Evolutionary conservation across 2,888 invertebrate genomes (phyloP).

Genomic region (Ischnus inquisitorius): DNA sequence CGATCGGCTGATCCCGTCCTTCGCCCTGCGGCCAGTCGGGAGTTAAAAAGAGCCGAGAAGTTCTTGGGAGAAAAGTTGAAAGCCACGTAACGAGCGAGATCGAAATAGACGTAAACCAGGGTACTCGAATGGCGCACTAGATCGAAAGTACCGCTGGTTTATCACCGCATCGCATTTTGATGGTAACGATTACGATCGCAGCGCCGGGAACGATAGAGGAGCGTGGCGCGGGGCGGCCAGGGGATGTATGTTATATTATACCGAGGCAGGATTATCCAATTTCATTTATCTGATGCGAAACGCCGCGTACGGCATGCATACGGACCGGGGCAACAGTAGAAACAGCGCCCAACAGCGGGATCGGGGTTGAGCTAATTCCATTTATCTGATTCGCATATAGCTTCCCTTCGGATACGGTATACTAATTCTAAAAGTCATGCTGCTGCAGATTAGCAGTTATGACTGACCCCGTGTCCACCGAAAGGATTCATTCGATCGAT

Average conservation of each 20-base stretch:
- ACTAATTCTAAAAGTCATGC: slow-evolving; percentile 59
- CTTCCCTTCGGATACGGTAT: slow-evolving; percentile 41
- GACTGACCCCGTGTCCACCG: slow-evolving; percentile 38
- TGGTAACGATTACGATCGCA: slow-evolving; percentile 44
- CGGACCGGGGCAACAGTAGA: slow-evolving; percentile 19
- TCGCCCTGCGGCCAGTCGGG: no score
- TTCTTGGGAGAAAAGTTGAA: background rate
- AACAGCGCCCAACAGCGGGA: slow-evolving; percentile 37
- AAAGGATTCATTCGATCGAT: slow-evolving; percentile 55
- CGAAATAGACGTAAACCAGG: background rate
- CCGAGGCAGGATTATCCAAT: slow-evolving; percentile 57
- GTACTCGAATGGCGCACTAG: background rate
- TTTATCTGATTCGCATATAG: slow-evolving; percentile 62
- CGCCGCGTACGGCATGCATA: slow-evolving; percentile 16
- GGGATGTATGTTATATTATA: slow-evolving; percentile 28
- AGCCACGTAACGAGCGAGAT: background rate
- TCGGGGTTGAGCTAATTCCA: slow-evolving; percentile 65
- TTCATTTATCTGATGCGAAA: slow-evolving; percentile 59
- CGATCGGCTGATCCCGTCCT: no score
- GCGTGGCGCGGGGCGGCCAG: no score
- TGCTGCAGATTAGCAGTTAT: slow-evolving; percentile 45
- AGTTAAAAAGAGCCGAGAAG: background rate
- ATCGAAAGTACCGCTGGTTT: slow-evolving; percentile 9
- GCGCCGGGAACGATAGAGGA: background rate
- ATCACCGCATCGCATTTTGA: slow-evolving; percentile 46